Conservation (phyloP, 2,888 invertebrate genomes). For the Sesia bembeciformis region DNA sequence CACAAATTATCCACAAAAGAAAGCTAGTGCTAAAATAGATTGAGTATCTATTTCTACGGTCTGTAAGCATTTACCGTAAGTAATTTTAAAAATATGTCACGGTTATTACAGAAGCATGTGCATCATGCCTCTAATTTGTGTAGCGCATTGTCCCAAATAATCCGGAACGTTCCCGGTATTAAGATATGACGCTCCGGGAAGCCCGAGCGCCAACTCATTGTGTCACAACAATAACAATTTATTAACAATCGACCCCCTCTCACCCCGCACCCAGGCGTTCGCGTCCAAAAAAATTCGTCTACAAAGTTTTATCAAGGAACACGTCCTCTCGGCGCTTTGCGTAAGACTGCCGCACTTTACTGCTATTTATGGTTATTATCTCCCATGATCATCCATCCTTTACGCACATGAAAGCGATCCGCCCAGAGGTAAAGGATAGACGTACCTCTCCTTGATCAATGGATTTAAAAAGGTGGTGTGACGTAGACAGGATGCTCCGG, state of each 20-base stretch:
- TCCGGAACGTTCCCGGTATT: slow-evolving; percentile 5
- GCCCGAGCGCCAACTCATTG: slow-evolving; percentile 27
- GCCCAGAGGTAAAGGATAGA: slow-evolving; percentile 36
- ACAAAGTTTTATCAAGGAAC: slow-evolving; percentile 51
- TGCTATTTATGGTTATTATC: slow-evolving; percentile 33
- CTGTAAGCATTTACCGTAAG: too few species aligned
- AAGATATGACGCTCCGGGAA: slow-evolving; percentile 12
- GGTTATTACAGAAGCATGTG: not conserved
- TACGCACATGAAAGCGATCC: slow-evolving; percentile 16
- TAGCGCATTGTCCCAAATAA: not conserved
- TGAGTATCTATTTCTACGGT: too few species aligned
- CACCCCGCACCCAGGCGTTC: slow-evolving; percentile 15
- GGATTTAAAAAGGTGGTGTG: slow-evolving; percentile 57
- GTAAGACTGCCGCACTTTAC: slow-evolving; percentile 48
- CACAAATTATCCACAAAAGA: too few species aligned
- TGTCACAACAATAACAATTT: slow-evolving; percentile 54
- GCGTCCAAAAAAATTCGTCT: slow-evolving; percentile 29
- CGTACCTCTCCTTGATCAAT: slow-evolving; percentile 41
- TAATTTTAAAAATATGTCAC: not conserved
- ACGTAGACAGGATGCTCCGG: slow-evolving; percentile 67
- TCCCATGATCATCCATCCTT: slow-evolving; percentile 33
- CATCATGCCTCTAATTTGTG: not conserved
- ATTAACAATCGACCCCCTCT: slow-evolving; percentile 39
- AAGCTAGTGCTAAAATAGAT: too few species aligned
- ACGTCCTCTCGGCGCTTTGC: slow-evolving; percentile 33